Percentiles rank a stretch among this genome's conserved stretches.
Evolutionary conservation across 1,140 invertebrate genomes (phyloP).

Genomic region (Nebria ingens): DNA sequence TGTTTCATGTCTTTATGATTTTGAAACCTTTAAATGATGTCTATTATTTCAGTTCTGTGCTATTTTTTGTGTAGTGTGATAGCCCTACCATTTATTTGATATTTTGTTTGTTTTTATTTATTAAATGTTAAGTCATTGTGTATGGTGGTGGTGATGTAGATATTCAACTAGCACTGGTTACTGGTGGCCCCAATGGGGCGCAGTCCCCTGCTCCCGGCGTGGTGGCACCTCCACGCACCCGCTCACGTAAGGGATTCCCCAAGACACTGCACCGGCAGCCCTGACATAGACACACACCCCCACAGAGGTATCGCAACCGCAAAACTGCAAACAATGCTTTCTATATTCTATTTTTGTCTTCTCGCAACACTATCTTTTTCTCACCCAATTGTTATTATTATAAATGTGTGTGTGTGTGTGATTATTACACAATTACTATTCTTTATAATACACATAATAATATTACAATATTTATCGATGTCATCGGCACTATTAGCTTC

Average conservation of each 20-base stretch:
- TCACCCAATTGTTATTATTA: no score
- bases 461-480: neutral
- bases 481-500: neutral
- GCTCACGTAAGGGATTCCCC: slow-evolving; percentile 1
- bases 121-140: neutral
- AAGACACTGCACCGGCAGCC: slow-evolving; percentile 8
- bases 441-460: no score
- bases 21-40: no score
- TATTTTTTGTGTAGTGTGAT: no score
- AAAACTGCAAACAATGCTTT: slow-evolving; percentile 2
- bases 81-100: no score
- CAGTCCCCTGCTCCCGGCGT: slow-evolving; percentile 4
- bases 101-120: neutral
- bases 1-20: no score
- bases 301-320: slow-evolving; percentile 1
- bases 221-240: neutral
- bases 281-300: slow-evolving; percentile 5
- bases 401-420: no score
- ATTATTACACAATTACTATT: no score
- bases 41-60: no score
- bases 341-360: no score
- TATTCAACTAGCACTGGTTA: slow-evolving; percentile 9
- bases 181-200: neutral
- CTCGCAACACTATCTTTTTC: no score
- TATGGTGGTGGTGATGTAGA: slow-evolving; percentile 6